A percentile compares a stretch with the other conserved stretches of the same genome.
phyloP scores from a whole-genome alignment of 2,888 invertebrate species.

The Leptothorax acervorum region DNA sequence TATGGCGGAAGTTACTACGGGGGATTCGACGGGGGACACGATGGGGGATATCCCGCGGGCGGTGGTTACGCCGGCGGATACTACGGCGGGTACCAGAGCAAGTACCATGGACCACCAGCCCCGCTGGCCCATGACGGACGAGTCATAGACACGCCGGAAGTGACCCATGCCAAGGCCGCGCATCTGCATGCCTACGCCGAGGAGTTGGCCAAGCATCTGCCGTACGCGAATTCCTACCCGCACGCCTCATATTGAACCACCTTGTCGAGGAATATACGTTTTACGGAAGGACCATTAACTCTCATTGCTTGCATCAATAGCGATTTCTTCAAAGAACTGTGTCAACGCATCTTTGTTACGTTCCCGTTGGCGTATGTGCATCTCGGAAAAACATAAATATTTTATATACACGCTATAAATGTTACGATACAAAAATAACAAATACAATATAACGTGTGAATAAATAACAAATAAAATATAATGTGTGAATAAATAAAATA shows the following conservation, averaged over 20 bases:
- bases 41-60: conserved; percentile 37
- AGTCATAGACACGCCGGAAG: conserved; percentile 82
- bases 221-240: conserved; percentile 41
- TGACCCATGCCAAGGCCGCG: conserved; percentile 81
- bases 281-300: background rate
- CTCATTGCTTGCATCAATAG: background rate
- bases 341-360: background rate
- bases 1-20: conserved; percentile 21
- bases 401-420: conserved; percentile 1
- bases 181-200: conserved; percentile 79
- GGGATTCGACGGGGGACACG: background rate
- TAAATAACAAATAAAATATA: background rate
- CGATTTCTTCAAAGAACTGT: background rate
- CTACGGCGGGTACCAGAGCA: background rate
- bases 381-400: background rate
- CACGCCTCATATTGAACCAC: conserved; percentile 50
- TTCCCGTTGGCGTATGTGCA: background rate
- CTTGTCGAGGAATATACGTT: background rate
- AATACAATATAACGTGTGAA: conserved; percentile 20
- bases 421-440: background rate
- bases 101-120: conserved; percentile 78
- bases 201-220: conserved; percentile 72
- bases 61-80: conserved; percentile 1
- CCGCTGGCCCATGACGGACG: conserved; percentile 79
- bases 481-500: conserved; percentile 14